A percentile compares a stretch with the other conserved stretches of the same genome.
Conservation (phyloP, 2,797 vertebrate genomes). For the Sebastes flavidus region DNA sequence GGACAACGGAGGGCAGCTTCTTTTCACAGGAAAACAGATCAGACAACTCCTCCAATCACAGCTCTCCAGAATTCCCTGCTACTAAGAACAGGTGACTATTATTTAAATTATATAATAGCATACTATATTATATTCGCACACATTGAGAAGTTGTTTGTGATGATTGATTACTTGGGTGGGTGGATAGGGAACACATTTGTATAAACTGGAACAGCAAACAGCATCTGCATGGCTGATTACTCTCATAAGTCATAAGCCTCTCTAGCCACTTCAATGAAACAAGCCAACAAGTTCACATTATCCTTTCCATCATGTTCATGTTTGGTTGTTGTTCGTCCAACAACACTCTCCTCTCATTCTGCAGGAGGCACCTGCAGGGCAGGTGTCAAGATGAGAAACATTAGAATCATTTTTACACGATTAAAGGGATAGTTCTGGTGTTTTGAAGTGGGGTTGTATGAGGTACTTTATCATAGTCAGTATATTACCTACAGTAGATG, state of each 20-base stretch:
- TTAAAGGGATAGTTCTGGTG: accelerated
- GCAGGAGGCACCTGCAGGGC: not conserved
- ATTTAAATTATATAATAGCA: not conserved
- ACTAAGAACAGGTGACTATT: slow-evolving; percentile 88
- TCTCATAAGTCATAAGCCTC: not conserved
- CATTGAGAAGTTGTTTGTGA: not conserved
- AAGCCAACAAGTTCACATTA: not conserved
- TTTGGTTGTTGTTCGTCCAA: not conserved
- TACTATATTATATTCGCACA: not conserved
- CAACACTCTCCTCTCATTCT: not conserved
- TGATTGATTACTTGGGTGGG: not conserved
- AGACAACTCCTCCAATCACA: slow-evolving; percentile 91
- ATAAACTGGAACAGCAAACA: not conserved
- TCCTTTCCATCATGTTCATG: not conserved
- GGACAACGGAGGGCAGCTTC: slow-evolving; percentile 85
- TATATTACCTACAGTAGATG: no score
- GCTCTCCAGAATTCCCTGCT: slow-evolving; percentile 91
- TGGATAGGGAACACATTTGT: not conserved
- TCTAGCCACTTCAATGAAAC: not conserved
- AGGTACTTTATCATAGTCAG: no score
- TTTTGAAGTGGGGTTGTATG: no score
- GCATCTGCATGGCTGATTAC: not conserved
- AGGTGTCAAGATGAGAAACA: no score
- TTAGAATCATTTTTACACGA: not conserved
- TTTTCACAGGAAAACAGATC: slow-evolving; percentile 88